Conservation (phyloP, 2,888 invertebrate genomes). For the Cactoblastis cactorum region DNA sequence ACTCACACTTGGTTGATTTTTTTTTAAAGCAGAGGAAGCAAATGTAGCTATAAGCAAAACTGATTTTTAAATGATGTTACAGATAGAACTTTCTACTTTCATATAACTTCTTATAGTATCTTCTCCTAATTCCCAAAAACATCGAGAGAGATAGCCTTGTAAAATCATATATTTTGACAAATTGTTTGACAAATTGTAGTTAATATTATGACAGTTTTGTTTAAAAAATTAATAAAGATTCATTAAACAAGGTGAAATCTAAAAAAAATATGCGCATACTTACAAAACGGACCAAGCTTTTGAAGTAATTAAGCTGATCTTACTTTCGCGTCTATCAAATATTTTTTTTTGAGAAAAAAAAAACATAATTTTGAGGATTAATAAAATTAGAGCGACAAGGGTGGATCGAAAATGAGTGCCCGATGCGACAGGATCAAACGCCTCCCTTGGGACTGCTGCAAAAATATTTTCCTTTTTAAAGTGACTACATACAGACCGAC, state of each 20-base stretch:
- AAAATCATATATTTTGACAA: too few relatives aligned
- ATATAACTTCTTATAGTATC: too few relatives aligned
- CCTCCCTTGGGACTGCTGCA: constrained; percentile 21
- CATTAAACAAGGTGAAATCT: background rate
- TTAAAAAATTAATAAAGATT: background rate
- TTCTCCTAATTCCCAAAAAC: too few relatives aligned
- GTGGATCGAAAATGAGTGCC: constrained; percentile 2
- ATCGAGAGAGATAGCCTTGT: too few relatives aligned
- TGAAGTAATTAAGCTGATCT: background rate
- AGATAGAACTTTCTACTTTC: too few relatives aligned
- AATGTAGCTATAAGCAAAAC: too few relatives aligned
- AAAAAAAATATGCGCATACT: background rate
- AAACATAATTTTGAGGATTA: constrained; percentile 2
- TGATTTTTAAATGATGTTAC: too few relatives aligned
- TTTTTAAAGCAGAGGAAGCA: too few relatives aligned
- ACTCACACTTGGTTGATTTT: too few relatives aligned
- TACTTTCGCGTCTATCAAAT: background rate
- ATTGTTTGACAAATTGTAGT: too few relatives aligned
- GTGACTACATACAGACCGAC: background rate
- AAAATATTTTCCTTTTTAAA: constrained; percentile 31
- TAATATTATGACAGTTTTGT: too few relatives aligned
- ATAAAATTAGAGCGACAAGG: constrained; percentile 12
- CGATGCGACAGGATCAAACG: constrained; percentile 26
- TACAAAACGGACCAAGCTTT: too few relatives aligned
- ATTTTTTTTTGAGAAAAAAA: background rate